Evolutionary conservation across 2,113 vertebrate species (phyloP), one percentile per base, ranked within the genome.

Genomic region (Takifugu flavidus): DNA sequence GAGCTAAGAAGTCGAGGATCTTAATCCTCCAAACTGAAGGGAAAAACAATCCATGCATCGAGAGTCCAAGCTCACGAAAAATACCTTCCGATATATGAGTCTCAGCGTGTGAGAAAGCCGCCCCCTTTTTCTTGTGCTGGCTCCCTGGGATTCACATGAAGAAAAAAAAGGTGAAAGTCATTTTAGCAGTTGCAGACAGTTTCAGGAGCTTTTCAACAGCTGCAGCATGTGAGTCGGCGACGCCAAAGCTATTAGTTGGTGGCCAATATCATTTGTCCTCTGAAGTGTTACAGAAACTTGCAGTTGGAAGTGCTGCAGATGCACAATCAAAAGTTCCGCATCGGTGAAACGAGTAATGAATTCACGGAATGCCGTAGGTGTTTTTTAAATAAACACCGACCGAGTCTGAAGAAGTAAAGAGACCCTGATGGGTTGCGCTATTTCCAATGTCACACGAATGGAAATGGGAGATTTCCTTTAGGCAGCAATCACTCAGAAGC

Each of bases 61-160:
- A 80, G 69, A 80, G 56, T 65, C 69, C 61, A 64, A 78, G 65
- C 65, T 80, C 59, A 77, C 66, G 62, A 69, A 79, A 78, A 85
- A 86, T 88, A 89, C 88, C 88, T 89, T 89, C 88, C 68, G 86
- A 86, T 81, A 87, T 84, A 80, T 89, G 86, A 82, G 70, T 86
- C 81, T 88, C 88, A 60, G 79, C 77, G 50, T 89, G 83, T 73
- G 87, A 86, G 77, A 87, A 89, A 78, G 83, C 61, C 56, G 81
- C 79, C 72, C 86, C 88, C 74, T 87, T 88, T 86, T 86, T 89
- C 86, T 74, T 89, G 82, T 84, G 82, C 69, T 82, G 88, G 80
- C 78, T 73, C 64, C 85, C 84, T 87, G 82, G 64, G 82, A 70
- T 74, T 87, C 72, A 86, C 56, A 87, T 70, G 25, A 78, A 27